Percentiles rank a stretch among this genome's conserved stretches.
Conservation (phyloP, 2,888 invertebrate species). For the Sipunculus nudus region DNA sequence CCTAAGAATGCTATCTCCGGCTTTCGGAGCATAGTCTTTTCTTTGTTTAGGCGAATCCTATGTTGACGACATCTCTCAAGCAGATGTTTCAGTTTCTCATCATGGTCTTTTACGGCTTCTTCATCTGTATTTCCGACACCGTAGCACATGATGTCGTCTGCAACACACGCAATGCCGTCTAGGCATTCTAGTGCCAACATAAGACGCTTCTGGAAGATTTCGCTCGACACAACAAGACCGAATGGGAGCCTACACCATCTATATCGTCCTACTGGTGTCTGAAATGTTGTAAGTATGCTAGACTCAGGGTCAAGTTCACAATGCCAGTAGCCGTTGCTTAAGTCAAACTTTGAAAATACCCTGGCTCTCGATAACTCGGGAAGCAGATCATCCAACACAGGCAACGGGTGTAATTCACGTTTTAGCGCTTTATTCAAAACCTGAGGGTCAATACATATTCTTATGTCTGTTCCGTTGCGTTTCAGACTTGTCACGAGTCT, state of each 20-base stretch:
- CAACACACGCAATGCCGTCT: conserved; percentile 29
- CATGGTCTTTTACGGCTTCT: conserved; percentile 21
- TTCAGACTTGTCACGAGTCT: conserved; percentile 31
- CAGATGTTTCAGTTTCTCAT: conserved; percentile 17
- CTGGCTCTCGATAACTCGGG: conserved; percentile 26
- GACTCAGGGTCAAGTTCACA: conserved; percentile 29
- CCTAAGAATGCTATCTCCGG: conserved; percentile 28
- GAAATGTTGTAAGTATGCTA: conserved; percentile 32
- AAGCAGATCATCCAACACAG: conserved; percentile 35
- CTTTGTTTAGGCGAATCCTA: conserved; percentile 27
- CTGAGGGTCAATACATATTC: conserved; percentile 39
- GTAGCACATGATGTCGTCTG: conserved; percentile 38
- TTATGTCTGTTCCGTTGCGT: conserved; percentile 27
- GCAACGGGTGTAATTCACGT: conserved; percentile 31
- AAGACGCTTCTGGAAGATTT: conserved; percentile 37
- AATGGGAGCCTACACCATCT: conserved; percentile 37
- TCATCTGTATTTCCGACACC: too few species aligned
- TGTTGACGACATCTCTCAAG: conserved; percentile 24
- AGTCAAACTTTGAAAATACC: conserved; percentile 33
- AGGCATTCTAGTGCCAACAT: conserved; percentile 25
- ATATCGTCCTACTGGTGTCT: conserved; percentile 30
- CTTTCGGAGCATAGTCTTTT: conserved; percentile 9
- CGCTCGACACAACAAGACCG: conserved; percentile 27
- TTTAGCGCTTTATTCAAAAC: conserved; percentile 34
- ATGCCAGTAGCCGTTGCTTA: conserved; percentile 35